Evolutionary conservation across 2,797 vertebrate species (phyloP), one percentile per base, ranked within the genome.

Genomic region (Gallirallus australis): DNA sequence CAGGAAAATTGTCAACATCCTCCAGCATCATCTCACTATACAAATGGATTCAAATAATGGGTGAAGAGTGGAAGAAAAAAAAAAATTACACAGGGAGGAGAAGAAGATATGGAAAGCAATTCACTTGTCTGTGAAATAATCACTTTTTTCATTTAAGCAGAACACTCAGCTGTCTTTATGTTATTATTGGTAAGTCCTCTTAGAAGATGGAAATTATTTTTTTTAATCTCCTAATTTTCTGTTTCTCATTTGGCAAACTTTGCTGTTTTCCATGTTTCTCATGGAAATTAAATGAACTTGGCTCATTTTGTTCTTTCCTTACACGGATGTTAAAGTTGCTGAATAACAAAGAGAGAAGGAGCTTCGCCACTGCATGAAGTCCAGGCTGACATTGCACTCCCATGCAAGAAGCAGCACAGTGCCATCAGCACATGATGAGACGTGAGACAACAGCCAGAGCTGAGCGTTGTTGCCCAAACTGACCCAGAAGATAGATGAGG

Each of bases 131-230:
- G 24, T 0, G 0, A 90, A 96, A 63, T 79, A 88, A 97, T 93
- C n/a, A 61, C 53, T 89, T 87, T 69, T 89, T 78, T 94, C 95
- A 89, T 97, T 95, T 94, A 78, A 95, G 72, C 80, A 91, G 78
- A 95, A 83, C 82, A 78, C 57, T 86, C 75, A 60, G 53, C 56
- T 90, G 39, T 81, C 77, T 90, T 91, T 82, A 71, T 86, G 85
- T 48, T 90, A 71, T 42, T 93, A 81, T 86, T 94, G 78, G 86
- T 85, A 56, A 60, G 86, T 69, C 45, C 78, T 90, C 54, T 86
- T 93, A 90, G 86, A 93, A 94, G 47, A 63, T 93, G 83, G 86
- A 96, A 96, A 95, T 95, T 73, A 77, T 79, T 80, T 86, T 90
- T 94, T 93, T 64, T 5, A 63, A 90, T 95, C 89, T 87, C 42